Evolutionary conservation across 2,888 invertebrate species (phyloP).

Genomic region (Baronia brevicornis): DNA sequence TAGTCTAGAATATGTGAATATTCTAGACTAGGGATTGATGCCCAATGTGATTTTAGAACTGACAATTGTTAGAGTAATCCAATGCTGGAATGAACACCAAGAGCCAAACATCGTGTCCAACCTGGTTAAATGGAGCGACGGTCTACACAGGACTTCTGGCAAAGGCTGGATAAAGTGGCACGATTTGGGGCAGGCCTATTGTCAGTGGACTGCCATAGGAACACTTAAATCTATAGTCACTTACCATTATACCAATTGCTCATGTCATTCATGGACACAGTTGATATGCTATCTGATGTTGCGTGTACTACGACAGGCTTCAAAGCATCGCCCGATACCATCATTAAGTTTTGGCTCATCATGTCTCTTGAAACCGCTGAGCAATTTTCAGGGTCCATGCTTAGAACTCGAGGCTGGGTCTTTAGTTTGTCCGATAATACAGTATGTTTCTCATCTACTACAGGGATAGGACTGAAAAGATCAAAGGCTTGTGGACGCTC

Average conservation of each 20-base stretch:
- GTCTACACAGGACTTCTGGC: too few relatives aligned
- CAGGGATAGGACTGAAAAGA: constrained; percentile 72
- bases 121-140: too few relatives aligned
- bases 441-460: constrained; percentile 54
- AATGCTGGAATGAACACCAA: too few relatives aligned
- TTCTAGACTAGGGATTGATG: too few relatives aligned
- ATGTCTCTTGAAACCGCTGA: constrained; percentile 54
- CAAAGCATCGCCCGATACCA: constrained; percentile 50
- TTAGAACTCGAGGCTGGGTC: constrained; percentile 51
- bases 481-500: constrained; percentile 61
- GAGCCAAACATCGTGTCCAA: too few relatives aligned
- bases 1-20: too few relatives aligned
- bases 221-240: constrained; percentile 15
- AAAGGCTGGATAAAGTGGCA: too few relatives aligned
- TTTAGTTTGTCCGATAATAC: constrained; percentile 45
- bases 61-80: too few relatives aligned
- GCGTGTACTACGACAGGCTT: constrained; percentile 51
- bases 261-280: constrained; percentile 76
- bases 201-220: too few relatives aligned
- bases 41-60: too few relatives aligned
- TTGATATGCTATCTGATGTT: constrained; percentile 60
- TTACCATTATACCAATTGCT: constrained; percentile 80
- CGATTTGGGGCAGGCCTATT: too few relatives aligned
- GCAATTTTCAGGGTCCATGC: constrained; percentile 60
- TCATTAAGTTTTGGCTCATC: constrained; percentile 44